These are phyloP conservation scores for Yponomeuta evonymella DNA, from an alignment of 2,888 invertebrate species.

Conservation along the genomic window DNA sequence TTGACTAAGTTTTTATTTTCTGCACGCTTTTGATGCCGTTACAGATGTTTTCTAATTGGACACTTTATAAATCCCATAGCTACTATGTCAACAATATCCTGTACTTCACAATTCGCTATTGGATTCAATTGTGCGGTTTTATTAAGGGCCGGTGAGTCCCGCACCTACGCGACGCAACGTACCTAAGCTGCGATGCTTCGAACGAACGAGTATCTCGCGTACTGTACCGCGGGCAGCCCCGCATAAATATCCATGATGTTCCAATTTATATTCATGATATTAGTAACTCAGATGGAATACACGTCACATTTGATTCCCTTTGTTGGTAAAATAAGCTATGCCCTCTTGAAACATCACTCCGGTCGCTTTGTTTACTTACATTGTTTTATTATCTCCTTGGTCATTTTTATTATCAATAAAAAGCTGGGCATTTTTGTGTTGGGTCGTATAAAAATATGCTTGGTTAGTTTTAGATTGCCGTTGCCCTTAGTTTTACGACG, in stretches of 20 bases:
- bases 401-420: not conserved
- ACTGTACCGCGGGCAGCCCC: constrained; percentile 54
- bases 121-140: not conserved
- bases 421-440: not conserved
- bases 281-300: constrained; percentile 60
- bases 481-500: not conserved
- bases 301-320: constrained; percentile 71
- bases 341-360: not conserved
- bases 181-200: constrained; percentile 40
- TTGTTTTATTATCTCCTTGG: not conserved
- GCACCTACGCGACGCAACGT: not conserved
- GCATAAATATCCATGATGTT: constrained; percentile 72
- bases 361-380: not conserved
- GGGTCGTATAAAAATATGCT: not conserved
- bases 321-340: constrained; percentile 46
- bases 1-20: no score
- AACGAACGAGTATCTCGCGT: constrained; percentile 30
- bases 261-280: constrained; percentile 75
- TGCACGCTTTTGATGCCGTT: no score
- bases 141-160: not conserved
- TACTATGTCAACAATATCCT: no score
- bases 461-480: not conserved
- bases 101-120: not conserved
- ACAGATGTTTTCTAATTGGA: no score
- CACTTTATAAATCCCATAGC: no score